Evolutionary conservation across 1,140 invertebrate genomes (phyloP), one percentile per base, ranked within the genome.

Genomic region (Diorhabda elongata): DNA sequence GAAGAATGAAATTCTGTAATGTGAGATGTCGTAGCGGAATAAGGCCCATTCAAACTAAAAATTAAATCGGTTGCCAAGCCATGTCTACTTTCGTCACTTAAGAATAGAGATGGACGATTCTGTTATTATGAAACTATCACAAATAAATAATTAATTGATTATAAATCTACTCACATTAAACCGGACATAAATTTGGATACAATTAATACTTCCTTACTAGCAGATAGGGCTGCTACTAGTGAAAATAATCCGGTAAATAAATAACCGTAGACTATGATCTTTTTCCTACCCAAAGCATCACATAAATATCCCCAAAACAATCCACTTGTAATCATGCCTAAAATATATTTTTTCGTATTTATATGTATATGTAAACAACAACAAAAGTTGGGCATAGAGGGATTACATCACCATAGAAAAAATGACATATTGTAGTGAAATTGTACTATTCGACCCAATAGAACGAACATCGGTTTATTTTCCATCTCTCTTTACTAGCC

Each of bases 221-320:
- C 91, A 8, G 90, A 89, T 56, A 91, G 81, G 41, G 89, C 86
- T 7, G 88, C 87, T 0, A 86, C 72, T 5, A 92, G 74, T 26
- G 89, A 90, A 64, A 89, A 87, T 5, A 93, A 71, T 2, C 87
- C 88, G 71, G 93, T 87, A 0, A 87, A 77, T n/a, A 91, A 78
- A 75, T 90, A 90, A 2, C 92, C 91, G 73, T 85, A 86, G 42
- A 92, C 82, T 43, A 95, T 82, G 52, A 94, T 85, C 59, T 86
- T 85, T 66, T 85, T 85, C 7, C 93, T 84, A 1, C 93, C 93
- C 43, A 89, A 82, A 0, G 88, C 88, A 76, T 96, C 93, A 0
- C 91, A 90, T 5, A 94, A 75, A 69, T 90, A 92, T 3, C 93
- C 93, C 92, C 92, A 95, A 11, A 93, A 73, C 75, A 92, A 87